phyloP scores from a whole-genome alignment of 2,113 vertebrate species.

The Ramphastos sulfuratus region DNA sequence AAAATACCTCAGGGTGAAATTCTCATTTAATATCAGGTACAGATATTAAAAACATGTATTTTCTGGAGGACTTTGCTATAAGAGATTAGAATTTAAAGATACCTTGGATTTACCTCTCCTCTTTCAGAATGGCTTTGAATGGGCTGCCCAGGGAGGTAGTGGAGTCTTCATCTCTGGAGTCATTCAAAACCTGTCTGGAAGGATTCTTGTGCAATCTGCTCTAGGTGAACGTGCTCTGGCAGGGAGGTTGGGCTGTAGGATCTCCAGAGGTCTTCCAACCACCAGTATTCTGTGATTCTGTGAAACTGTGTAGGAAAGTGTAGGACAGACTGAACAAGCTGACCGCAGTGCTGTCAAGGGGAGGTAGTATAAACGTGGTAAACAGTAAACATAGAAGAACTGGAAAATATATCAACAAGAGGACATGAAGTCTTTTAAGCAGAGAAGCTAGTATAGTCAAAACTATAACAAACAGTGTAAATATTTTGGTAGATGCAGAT shows the following conservation, averaged over 20 bases:
- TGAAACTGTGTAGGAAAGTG: neutral
- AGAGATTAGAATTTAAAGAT: neutral
- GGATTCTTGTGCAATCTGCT: no score
- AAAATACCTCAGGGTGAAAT: neutral
- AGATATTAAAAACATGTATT: neutral
- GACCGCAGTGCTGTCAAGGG: neutral
- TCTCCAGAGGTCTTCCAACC: no score
- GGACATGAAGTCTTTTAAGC: neutral
- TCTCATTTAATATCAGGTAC: neutral
- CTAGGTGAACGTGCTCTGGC: no score
- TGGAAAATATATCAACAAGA: neutral
- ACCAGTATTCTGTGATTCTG: no score
- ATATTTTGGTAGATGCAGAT: neutral
- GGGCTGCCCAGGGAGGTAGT: no score
- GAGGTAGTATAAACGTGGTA: neutral
- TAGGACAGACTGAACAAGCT: neutral
- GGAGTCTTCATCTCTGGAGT: no score
- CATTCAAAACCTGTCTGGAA: no score
- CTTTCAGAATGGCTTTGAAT: neutral
- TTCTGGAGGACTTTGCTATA: neutral
- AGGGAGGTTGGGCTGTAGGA: no score
- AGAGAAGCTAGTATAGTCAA: neutral
- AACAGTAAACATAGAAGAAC: neutral
- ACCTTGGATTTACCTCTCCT: neutral
- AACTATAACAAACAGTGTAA: neutral